phyloP scores from a whole-genome alignment of 1,140 invertebrate species.

The Apis laboriosa region DNA sequence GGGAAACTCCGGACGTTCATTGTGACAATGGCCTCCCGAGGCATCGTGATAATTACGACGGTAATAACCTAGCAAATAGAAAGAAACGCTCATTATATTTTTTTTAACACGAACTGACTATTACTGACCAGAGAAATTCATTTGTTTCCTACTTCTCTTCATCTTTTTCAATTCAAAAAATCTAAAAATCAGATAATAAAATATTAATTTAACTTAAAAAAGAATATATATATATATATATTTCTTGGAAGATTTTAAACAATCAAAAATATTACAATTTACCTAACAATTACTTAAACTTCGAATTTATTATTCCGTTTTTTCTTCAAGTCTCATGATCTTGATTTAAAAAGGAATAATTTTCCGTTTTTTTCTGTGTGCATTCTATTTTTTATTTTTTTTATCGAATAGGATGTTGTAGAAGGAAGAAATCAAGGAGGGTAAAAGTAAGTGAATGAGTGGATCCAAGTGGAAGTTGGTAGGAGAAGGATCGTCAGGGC shows the following conservation, averaged over 20 bases:
- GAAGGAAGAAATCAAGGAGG: constrained; percentile 44
- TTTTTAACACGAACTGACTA: constrained; percentile 27
- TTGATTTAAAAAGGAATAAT: constrained; percentile 37
- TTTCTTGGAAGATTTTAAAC: not conserved
- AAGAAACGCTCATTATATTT: constrained; percentile 54
- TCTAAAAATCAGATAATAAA: not conserved
- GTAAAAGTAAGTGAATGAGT: constrained; percentile 64
- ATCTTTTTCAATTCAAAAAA: not conserved
- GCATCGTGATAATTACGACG: constrained; percentile 66
- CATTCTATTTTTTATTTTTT: constrained; percentile 29
- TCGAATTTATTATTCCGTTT: not conserved
- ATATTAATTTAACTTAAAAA: no score
- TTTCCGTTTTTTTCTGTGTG: constrained; percentile 35
- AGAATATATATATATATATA: no score
- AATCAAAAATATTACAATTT: not conserved
- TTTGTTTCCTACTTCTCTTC: not conserved
- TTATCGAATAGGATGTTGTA: constrained; percentile 13
- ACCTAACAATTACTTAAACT: no score
- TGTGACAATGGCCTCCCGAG: constrained; percentile 68
- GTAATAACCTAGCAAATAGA: constrained; percentile 65
- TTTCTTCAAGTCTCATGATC: not conserved
- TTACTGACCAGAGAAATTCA: constrained; percentile 50
- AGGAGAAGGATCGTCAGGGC: constrained; percentile 74
- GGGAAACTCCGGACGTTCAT: constrained; percentile 68
- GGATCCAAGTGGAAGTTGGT: constrained; percentile 67